Evolutionary conservation across 2,797 vertebrate species (phyloP).

Genomic region (Xerus rutilus): DNA sequence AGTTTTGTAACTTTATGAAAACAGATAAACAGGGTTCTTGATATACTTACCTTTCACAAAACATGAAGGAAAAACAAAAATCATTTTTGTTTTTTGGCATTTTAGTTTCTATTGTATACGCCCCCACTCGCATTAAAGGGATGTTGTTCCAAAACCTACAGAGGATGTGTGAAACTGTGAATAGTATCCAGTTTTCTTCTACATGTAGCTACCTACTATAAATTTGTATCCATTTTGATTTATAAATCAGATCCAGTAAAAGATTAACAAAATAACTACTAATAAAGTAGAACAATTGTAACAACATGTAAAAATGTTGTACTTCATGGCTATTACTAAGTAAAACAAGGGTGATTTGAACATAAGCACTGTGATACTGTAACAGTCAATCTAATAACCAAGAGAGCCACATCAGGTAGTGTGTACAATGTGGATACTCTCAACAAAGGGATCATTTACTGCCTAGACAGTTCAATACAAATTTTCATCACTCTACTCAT

Average conservation of each 20-base stretch:
- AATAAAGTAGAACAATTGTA: background rate
- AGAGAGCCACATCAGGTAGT: background rate
- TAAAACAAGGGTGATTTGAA: background rate
- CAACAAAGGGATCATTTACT: background rate
- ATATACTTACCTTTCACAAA: background rate
- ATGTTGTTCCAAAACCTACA: background rate
- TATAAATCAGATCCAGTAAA: background rate
- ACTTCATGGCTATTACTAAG: background rate
- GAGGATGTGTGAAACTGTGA: background rate
- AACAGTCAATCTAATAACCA: background rate
- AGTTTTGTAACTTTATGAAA: slow-evolving; percentile 11
- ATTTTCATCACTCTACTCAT: background rate
- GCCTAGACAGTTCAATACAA: background rate
- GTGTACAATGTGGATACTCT: background rate
- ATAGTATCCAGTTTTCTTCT: background rate
- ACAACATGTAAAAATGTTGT: background rate
- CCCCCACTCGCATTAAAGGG: background rate
- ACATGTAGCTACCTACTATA: background rate
- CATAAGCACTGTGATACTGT: background rate
- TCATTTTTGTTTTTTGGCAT: background rate
- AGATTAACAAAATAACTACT: background rate
- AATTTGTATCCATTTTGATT: background rate
- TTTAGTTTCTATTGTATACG: background rate
- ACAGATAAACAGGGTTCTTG: background rate
- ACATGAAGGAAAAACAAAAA: background rate